phyloP scores from a whole-genome alignment of 2,113 vertebrate genomes.

The Chionomys nivalis region DNA sequence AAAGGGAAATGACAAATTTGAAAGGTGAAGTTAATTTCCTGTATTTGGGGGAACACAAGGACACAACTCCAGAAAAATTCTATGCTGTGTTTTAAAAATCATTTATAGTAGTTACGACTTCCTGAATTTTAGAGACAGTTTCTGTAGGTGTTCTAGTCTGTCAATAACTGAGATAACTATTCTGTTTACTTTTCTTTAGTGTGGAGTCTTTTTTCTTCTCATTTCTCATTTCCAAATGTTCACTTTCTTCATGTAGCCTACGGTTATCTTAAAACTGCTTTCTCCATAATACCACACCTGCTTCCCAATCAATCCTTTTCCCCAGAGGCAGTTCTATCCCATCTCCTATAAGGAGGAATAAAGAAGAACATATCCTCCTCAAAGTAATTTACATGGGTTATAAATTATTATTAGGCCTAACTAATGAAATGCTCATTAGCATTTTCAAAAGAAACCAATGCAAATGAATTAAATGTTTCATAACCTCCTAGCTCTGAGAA shows the following conservation, averaged over 20 bases:
- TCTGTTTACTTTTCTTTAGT: neutral
- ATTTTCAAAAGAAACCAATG: neutral
- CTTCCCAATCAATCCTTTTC: neutral
- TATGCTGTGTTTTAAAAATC: neutral
- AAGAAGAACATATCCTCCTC: conserved; percentile 11
- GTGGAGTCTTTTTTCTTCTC: neutral
- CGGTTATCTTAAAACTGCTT: neutral
- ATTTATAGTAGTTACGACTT: neutral
- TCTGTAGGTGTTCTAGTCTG: neutral
- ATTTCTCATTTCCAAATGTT: neutral
- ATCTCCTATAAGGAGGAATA: neutral
- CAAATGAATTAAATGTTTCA: conserved; percentile 13
- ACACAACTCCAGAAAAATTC: neutral
- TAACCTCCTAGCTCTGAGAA: neutral
- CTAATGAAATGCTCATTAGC: conserved; percentile 5
- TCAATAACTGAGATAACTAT: neutral
- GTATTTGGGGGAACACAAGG: neutral
- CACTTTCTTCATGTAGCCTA: neutral
- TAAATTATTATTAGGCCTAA: conserved; percentile 1
- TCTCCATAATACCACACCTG: rapidly evolving
- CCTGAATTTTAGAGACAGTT: neutral
- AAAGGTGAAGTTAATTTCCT: neutral
- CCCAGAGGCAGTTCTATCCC: neutral
- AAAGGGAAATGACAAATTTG: neutral
- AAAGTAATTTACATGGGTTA: conserved; percentile 19